A percentile compares a stretch with the other conserved stretches of the same genome.
Evolutionary conservation across 2,888 invertebrate species (phyloP).

Genomic region (Salpingus planirostris): DNA sequence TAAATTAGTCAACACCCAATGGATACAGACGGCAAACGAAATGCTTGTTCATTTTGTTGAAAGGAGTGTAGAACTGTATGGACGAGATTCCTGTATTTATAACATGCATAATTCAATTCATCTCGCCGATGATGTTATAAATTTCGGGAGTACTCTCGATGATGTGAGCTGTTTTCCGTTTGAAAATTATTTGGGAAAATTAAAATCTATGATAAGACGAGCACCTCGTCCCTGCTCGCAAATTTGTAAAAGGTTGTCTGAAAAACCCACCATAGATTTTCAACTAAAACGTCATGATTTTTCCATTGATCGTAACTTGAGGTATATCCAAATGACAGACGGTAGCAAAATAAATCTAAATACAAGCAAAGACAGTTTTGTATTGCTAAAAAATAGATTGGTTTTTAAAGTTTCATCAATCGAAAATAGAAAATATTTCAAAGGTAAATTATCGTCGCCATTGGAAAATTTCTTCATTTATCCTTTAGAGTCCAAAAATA

Average conservation of each 20-base stretch:
- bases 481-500: background rate
- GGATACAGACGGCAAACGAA: constrained; percentile 1
- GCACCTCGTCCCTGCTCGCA: background rate
- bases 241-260: constrained; percentile 3
- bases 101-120: constrained; percentile 5
- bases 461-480: background rate
- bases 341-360: background rate
- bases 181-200: constrained; percentile 6
- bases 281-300: background rate
- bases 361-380: background rate
- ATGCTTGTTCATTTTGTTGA: constrained; percentile 11
- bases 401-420: background rate
- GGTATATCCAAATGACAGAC: background rate
- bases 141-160: constrained; percentile 2
- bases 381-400: background rate
- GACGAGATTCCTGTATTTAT: constrained; percentile 2
- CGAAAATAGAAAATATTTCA: background rate
- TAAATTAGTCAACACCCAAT: constrained; percentile 1
- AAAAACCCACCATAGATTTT: background rate
- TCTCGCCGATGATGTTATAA: constrained; percentile 4
- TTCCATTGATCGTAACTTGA: background rate
- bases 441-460: background rate
- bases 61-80: constrained; percentile 9
- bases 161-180: constrained; percentile 5
- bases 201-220: background rate